Evolutionary conservation across 2,113 vertebrate species (phyloP).

Genomic region (Aramus guarauna): DNA sequence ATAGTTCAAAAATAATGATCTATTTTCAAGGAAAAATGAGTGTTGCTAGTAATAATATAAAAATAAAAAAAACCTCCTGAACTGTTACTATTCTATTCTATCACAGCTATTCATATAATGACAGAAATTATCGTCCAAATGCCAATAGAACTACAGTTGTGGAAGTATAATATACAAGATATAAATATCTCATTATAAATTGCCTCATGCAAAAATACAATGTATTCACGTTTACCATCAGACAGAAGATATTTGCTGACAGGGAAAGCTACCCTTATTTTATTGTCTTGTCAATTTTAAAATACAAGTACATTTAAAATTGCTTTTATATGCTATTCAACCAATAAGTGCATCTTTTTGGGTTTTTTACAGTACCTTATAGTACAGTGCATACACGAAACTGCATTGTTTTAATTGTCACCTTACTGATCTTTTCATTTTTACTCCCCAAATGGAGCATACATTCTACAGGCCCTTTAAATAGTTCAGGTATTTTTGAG

Average conservation of each 20-base stretch:
- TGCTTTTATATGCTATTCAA: not conserved
- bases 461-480: not conserved
- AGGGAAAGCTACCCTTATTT: not conserved
- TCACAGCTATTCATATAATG: not conserved
- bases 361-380: not conserved
- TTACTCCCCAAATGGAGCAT: not conserved
- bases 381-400: not conserved
- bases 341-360: no score
- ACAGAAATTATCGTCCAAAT: not conserved
- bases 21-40: not conserved
- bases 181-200: not conserved
- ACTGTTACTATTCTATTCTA: not conserved
- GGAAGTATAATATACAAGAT: not conserved
- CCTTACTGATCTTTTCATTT: conserved; percentile 27
- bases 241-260: not conserved
- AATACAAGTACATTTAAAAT: not conserved
- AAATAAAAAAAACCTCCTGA: not conserved
- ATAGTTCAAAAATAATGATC: not conserved
- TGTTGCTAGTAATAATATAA: not conserved
- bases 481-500: not conserved
- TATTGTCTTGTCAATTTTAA: not conserved
- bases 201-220: not conserved
- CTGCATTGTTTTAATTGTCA: conserved; percentile 28
- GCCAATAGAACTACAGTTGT: not conserved
- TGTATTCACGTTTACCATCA: not conserved